phyloP scores from a whole-genome alignment of 2,113 vertebrate genomes.

The Scatophagus argus region DNA sequence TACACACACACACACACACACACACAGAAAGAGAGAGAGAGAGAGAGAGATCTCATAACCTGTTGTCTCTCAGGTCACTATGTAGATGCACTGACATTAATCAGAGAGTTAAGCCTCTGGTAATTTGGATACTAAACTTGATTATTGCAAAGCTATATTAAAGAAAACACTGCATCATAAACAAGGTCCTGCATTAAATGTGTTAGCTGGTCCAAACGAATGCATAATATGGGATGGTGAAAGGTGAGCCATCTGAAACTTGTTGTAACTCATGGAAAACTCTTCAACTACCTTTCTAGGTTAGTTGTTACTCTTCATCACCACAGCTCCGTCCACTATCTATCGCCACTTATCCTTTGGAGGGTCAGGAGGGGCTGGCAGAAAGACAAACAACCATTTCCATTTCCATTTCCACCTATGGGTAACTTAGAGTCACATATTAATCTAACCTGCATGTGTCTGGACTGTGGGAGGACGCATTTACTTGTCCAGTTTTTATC shows the following conservation, averaged over 20 bases:
- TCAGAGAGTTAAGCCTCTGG: not conserved
- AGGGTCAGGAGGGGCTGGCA: no score
- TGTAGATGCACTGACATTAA: conserved; percentile 32
- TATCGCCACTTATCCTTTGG: no score
- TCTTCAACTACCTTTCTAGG: not conserved
- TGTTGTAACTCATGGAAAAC: not conserved
- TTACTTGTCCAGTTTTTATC: no score
- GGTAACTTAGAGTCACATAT: no score
- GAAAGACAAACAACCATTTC: no score
- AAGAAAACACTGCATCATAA: not conserved
- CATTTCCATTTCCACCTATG: no score
- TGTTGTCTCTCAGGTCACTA: conserved; percentile 40
- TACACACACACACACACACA: conserved; percentile 21
- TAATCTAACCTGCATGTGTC: no score
- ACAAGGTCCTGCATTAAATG: not conserved
- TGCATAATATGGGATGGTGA: not conserved
- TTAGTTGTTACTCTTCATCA: no score
- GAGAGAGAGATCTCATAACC: conserved; percentile 1
- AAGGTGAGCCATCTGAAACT: not conserved
- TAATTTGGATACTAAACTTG: not conserved
- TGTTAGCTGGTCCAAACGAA: not conserved
- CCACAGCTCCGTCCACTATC: no score
- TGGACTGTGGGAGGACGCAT: no score
- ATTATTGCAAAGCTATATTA: not conserved
- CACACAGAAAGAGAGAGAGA: not conserved